Evolutionary conservation across 2,113 vertebrate species (phyloP), one percentile per base, ranked within the genome.

Genomic region (Kryptolebias marmoratus): DNA sequence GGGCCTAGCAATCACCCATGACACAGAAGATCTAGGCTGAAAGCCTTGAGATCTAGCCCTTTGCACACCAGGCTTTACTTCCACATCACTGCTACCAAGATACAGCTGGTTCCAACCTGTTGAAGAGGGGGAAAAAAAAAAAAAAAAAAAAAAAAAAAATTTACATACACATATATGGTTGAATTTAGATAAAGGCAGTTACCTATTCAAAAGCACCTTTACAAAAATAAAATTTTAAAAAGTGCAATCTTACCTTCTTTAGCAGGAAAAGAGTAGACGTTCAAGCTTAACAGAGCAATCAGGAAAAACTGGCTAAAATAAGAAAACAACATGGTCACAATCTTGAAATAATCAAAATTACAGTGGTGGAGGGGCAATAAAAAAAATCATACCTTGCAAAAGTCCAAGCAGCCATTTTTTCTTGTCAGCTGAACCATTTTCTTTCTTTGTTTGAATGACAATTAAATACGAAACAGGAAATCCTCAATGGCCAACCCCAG

Each of bases 291-390:
- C 4, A 86, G 49, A n/a, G 58, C 53, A 86, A 85, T 1, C 39
- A 88, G 52, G 55, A 80, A 36, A 66, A 77, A 74, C 30, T 59
- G 61, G 65, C 83, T 86, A 52, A 2, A 69, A 73, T 54, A 50
- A 44, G 27, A 63, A 78, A 73, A 2, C 4, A 63, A 12, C 31
- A 44, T 3, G 0, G 47, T 81, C 27, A 81, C 44, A 68, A 55
- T 15, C 1, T 4, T 14, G 2, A 69, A 45, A 7, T 44, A 2
- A 67, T 4, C 11, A 14, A 57, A 16, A 39, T 9, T 47, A 13
- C 1, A 54, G 28, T 22, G 7, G 1, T 45, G 7, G 8, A 8
- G 13, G 22, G 6, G 8, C 4, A 14, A 15, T 3, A 18, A 1
- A 4, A 4, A 5, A 2, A 63, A 6, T 0, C 54, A 5, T 69